phyloP scores from a whole-genome alignment of 2,797 vertebrate species.

The Parauchenoglanis punctatus region DNA sequence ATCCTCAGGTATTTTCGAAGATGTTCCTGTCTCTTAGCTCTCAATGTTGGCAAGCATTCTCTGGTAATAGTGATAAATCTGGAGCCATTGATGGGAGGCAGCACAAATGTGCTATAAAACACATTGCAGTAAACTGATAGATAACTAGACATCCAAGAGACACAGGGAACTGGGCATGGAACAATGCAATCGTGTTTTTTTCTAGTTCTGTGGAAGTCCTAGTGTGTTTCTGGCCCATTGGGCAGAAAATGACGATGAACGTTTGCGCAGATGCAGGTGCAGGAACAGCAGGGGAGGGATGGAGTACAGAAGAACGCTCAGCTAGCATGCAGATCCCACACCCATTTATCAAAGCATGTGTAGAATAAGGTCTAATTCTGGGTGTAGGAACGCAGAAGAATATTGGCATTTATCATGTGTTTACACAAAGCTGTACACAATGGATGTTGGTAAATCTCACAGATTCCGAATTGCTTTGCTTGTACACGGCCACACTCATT shows the following conservation, averaged over 20 bases:
- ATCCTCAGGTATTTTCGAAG: not conserved
- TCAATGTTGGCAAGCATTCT: not conserved
- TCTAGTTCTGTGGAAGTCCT: not conserved
- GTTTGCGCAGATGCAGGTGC: constrained; percentile 15
- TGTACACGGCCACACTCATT: not conserved
- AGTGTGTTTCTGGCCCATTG: constrained; percentile 9
- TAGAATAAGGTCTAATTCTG: not conserved
- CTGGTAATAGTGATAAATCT: not conserved
- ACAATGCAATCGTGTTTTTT: not conserved
- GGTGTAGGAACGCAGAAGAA: not conserved
- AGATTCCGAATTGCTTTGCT: not conserved
- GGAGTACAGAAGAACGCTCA: constrained; percentile 15
- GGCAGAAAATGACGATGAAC: constrained; percentile 25
- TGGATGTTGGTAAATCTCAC: not conserved
- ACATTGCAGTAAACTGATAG: not conserved
- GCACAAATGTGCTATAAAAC: not conserved
- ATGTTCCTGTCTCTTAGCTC: not conserved
- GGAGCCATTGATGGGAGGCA: not conserved
- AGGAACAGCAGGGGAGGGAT: constrained; percentile 9
- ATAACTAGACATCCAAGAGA: not conserved
- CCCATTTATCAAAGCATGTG: constrained; percentile 5
- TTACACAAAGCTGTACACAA: not conserved
- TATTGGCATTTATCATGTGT: not conserved
- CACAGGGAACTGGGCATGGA: not conserved
- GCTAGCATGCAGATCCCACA: not conserved